Percentiles rank a stretch among this genome's conserved stretches.
phyloP scores from a whole-genome alignment of 2,113 vertebrate genomes.

The Octodon degus region DNA sequence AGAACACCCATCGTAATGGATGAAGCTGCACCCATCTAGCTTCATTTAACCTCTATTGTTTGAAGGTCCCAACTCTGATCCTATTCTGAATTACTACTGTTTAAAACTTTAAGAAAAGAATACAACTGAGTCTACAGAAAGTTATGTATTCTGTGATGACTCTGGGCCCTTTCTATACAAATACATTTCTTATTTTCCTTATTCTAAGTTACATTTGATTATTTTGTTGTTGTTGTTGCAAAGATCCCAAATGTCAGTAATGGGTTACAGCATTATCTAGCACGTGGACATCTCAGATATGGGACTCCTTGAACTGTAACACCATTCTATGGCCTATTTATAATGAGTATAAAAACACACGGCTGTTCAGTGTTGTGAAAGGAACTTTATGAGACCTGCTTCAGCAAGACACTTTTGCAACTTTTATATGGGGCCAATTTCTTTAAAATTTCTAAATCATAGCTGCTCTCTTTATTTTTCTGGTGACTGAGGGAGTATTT shows the following conservation, averaged over 20 bases:
- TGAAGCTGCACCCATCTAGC: fast-evolving
- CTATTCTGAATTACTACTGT: not conserved
- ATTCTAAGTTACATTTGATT: not conserved
- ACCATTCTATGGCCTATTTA: slow-evolving; percentile 46
- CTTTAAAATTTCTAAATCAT: slow-evolving; percentile 41
- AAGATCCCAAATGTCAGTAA: not conserved
- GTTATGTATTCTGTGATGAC: not conserved
- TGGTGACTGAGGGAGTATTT: not conserved
- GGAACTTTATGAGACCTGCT: not conserved
- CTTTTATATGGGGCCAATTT: slow-evolving; percentile 34
- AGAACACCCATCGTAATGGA: not conserved
- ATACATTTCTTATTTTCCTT: not conserved
- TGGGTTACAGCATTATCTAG: not conserved
- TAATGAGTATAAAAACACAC: slow-evolving; percentile 50
- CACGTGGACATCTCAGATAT: not conserved
- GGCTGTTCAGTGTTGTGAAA: not conserved
- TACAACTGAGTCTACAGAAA: not conserved
- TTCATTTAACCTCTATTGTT: not conserved
- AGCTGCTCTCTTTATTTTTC: not conserved
- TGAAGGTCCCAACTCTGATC: not conserved
- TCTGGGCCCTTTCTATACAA: not conserved
- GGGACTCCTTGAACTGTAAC: not conserved
- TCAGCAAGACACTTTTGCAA: slow-evolving; percentile 29
- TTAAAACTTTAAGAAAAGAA: not conserved
- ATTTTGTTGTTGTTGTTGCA: not conserved